Conservation (phyloP, 2,797 vertebrate species). For the Hybognathus amarus region DNA sequence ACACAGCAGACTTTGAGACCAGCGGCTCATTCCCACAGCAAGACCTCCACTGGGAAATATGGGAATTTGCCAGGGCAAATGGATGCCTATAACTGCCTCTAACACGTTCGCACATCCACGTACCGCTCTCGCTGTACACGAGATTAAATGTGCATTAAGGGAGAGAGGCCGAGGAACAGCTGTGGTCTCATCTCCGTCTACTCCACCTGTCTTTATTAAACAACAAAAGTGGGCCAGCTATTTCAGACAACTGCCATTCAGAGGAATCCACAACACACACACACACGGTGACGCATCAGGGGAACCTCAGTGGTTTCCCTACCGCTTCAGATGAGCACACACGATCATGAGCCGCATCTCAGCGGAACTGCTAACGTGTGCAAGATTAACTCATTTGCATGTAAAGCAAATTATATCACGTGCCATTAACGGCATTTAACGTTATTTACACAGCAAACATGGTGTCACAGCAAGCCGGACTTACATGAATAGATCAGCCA, state of each 20-base stretch:
- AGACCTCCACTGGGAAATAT: constrained; percentile 68
- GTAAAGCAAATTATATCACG: not conserved
- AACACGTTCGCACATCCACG: constrained; percentile 40
- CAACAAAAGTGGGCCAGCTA: constrained; percentile 44
- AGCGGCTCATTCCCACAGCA: constrained; percentile 27
- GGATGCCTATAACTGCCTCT: constrained; percentile 54
- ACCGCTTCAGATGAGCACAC: not conserved
- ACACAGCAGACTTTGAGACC: not conserved
- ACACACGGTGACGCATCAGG: not conserved
- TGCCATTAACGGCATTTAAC: not conserved
- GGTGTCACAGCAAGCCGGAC: not conserved
- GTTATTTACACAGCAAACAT: not conserved
- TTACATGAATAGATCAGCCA: not conserved
- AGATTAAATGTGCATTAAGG: constrained; percentile 36
- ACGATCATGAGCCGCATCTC: not conserved
- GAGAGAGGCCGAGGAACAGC: constrained; percentile 64
- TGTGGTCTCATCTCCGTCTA: constrained; percentile 53
- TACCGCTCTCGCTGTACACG: not conserved
- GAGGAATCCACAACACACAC: not conserved
- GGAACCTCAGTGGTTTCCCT: not conserved
- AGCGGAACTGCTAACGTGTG: not conserved
- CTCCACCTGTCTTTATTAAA: constrained; percentile 41
- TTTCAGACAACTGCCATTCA: constrained; percentile 30
- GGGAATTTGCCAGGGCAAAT: constrained; percentile 67
- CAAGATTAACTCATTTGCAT: not conserved